Percentiles rank a stretch among this genome's conserved stretches.
These are phyloP conservation scores for Neoniphon sammara DNA, from an alignment of 2,797 vertebrate genomes.

Conservation along the genomic window DNA sequence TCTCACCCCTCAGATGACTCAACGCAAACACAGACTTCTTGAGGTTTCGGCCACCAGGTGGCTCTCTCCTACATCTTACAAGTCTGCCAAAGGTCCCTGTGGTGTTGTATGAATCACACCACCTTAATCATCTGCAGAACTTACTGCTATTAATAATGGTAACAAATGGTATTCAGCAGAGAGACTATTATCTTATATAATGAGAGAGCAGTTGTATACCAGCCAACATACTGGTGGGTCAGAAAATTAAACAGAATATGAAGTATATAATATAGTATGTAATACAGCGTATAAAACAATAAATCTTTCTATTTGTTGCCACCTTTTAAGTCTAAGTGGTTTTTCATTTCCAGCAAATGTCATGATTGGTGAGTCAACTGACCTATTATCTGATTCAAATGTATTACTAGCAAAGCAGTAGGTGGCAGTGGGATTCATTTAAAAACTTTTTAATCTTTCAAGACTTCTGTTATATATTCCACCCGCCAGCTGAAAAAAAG, in stretches of 20 bases:
- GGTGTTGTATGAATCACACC: not conserved
- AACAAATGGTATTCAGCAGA: not conserved
- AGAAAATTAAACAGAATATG: not conserved
- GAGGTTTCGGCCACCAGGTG: constrained; percentile 55
- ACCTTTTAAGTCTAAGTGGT: not conserved
- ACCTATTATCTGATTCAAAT: not conserved
- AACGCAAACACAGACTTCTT: not conserved
- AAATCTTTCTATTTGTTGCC: not conserved
- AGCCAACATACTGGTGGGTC: too few species aligned
- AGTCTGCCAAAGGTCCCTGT: not conserved
- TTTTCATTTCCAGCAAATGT: not conserved
- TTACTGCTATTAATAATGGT: not conserved
- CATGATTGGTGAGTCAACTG: not conserved
- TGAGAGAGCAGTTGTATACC: too few species aligned
- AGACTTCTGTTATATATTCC: not conserved
- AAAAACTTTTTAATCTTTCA: not conserved
- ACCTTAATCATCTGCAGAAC: not conserved
- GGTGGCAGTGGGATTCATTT: constrained; percentile 10
- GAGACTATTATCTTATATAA: too few species aligned
- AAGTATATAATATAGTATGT: not conserved
- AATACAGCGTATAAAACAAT: not conserved
- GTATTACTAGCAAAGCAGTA: not conserved
- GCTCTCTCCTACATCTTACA: constrained; percentile 33
- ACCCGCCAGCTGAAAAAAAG: too few species aligned
- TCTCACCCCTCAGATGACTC: constrained; percentile 1